Evolutionary conservation across 2,888 invertebrate species (phyloP), one percentile per base, ranked within the genome.

Genomic region (Myopa tessellatipennis): DNA sequence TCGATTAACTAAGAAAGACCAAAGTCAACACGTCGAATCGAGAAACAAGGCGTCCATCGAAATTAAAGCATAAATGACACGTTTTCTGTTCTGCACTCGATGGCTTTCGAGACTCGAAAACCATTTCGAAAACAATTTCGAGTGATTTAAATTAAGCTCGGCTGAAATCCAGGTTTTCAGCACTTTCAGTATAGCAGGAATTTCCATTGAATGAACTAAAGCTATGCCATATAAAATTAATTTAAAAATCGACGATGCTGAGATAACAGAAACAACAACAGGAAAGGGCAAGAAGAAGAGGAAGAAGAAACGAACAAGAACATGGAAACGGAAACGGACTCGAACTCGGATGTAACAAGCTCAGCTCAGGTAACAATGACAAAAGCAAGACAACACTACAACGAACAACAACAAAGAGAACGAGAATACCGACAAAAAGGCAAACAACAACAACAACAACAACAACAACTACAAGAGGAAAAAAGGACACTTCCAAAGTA

Each of bases 151-250:
- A 65, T 65, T 65, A 65, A 65, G 34, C 65, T 34, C 65, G 38
- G 16, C 65, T 34, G 4, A 5, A 61, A 61, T 36, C 12, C 65
- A 14, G 65, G 36, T 14, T 36, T 16, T 65, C 65, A 36, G 65
- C 65, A 14, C 65, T 65, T 26, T 26, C 58, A 4, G 14, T 3
- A 4, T 8, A 12, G 2, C 12, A 5, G 14, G 65, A 65, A 14
- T 65, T 36, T 38, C 18, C 34, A 2, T 4, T 4, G 8, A 65
- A 8, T 65, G 38, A 38, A 1, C 36, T 65, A 65, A 65, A 65
- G 36, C 65, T 65, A 65, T 3, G 65, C 65, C 38, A 65, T 65
- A 38, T 38, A 65, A 65, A 65, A 65, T 65, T 65, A 65, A 65
- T 36, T 65, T 65, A 12, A 38, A 65, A 65, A 65, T 34, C 14